Percentiles rank a stretch among this genome's conserved stretches.
phyloP scores from a whole-genome alignment of 2,888 invertebrate species.

The Panopea generosa region DNA sequence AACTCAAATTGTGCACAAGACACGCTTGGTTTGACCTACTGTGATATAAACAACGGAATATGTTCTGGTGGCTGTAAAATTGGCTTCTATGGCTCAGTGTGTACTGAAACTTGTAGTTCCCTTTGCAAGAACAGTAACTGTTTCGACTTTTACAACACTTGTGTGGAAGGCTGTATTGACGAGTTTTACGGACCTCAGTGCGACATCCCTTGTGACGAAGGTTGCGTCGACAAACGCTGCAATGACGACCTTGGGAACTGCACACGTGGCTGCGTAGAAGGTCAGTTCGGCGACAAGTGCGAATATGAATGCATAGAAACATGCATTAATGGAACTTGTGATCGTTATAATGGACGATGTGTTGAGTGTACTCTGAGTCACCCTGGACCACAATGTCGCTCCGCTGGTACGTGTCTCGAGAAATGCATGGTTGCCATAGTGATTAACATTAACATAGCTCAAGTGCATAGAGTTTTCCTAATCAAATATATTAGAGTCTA shows the following conservation, averaged over 20 bases:
- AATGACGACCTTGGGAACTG: slow-evolving; percentile 38
- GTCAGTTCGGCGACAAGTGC: slow-evolving; percentile 40
- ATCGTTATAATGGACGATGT: slow-evolving; percentile 32
- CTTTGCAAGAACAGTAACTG: slow-evolving; percentile 36
- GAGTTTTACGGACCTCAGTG: slow-evolving; percentile 36
- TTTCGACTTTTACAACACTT: slow-evolving; percentile 16
- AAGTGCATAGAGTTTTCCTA: no score
- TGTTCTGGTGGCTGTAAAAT: slow-evolving; percentile 32
- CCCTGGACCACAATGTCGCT: slow-evolving; percentile 28
- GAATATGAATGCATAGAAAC: slow-evolving; percentile 30
- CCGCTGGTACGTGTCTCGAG: slow-evolving; percentile 43
- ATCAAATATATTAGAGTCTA: no score
- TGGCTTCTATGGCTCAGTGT: slow-evolving; percentile 30
- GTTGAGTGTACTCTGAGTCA: slow-evolving; percentile 25
- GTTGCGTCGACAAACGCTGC: slow-evolving; percentile 25
- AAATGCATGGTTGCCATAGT: no score
- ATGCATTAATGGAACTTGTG: slow-evolving; percentile 45
- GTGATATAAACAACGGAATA: slow-evolving; percentile 22
- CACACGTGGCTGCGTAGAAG: slow-evolving; percentile 25
- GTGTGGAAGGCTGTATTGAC: slow-evolving; percentile 36
- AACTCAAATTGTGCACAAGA: not conserved
- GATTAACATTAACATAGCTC: no score
- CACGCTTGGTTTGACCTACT: not conserved
- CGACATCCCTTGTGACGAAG: slow-evolving; percentile 17
- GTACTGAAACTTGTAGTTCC: slow-evolving; percentile 26